phyloP scores from a whole-genome alignment of 2,797 vertebrate species.

The Artibeus jamaicensis region DNA sequence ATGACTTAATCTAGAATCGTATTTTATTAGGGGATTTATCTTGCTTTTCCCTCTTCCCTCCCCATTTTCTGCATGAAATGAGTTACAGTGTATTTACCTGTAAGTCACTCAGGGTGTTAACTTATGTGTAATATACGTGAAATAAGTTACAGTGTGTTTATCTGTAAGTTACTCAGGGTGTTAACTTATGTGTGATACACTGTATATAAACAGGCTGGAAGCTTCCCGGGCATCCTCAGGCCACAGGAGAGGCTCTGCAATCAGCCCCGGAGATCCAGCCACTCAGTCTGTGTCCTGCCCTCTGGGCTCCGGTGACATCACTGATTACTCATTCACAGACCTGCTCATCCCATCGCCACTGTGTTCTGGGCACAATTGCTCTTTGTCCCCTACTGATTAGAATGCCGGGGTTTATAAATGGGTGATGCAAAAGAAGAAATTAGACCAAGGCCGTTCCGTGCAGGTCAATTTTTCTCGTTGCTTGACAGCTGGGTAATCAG shows the following conservation, averaged over 20 bases:
- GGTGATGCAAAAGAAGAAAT: slow-evolving; percentile 54
- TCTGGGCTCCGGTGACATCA: slow-evolving; percentile 39
- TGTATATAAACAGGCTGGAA: not conserved
- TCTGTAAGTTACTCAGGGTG: not conserved
- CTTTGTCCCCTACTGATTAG: slow-evolving; percentile 63
- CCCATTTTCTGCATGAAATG: not conserved
- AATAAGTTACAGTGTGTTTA: not conserved
- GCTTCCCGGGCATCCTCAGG: not conserved
- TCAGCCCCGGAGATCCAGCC: not conserved
- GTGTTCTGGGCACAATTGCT: not conserved
- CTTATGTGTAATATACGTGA: not conserved
- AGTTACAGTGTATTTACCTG: not conserved
- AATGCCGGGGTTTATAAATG: slow-evolving; percentile 58
- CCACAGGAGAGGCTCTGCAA: not conserved
- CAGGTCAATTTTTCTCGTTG: slow-evolving; percentile 46
- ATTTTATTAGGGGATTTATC: not conserved
- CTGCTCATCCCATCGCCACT: slow-evolving; percentile 24
- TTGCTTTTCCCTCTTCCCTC: not conserved
- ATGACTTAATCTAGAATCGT: not conserved
- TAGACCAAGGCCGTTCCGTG: slow-evolving; percentile 49
- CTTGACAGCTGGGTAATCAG: slow-evolving; percentile 34
- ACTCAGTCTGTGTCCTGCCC: slow-evolving; percentile 32
- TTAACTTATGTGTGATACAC: too few species aligned
- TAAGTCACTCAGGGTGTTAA: not conserved
- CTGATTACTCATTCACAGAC: slow-evolving; percentile 66